These are phyloP conservation scores for Melinaea menophilus DNA, from an alignment of 2,888 invertebrate species.

Conservation along the genomic window DNA sequence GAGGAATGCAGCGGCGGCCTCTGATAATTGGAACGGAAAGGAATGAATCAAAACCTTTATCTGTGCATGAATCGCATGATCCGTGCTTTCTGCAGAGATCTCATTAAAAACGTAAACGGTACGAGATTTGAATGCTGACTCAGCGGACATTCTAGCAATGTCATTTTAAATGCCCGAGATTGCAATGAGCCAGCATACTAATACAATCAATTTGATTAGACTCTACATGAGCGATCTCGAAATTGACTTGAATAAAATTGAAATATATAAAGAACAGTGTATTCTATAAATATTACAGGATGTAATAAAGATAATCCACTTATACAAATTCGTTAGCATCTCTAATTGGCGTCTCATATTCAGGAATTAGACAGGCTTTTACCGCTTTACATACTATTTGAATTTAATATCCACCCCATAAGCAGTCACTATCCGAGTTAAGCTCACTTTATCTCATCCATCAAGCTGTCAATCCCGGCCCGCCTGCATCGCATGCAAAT, in stretches of 20 bases:
- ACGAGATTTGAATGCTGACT: constrained; percentile 34
- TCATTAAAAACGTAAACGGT: constrained; percentile 44
- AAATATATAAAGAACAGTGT: neutral
- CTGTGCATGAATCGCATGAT: constrained; percentile 42
- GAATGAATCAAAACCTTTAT: constrained; percentile 38
- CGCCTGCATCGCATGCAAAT: constrained; percentile 26
- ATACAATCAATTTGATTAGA: neutral
- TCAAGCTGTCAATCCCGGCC: constrained; percentile 34
- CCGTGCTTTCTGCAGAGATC: constrained; percentile 34
- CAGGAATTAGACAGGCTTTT: constrained; percentile 23
- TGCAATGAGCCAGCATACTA: constrained; percentile 9
- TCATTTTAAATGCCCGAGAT: constrained; percentile 11
- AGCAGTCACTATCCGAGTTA: constrained; percentile 27
- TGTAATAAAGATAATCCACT: constrained; percentile 6
- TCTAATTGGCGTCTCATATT: constrained; percentile 16
- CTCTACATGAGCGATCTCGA: too few species aligned
- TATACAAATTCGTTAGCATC: constrained; percentile 20
- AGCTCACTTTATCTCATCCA: constrained; percentile 32
- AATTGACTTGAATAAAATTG: neutral
- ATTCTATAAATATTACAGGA: neutral
- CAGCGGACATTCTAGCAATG: constrained; percentile 22
- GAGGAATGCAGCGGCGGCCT: constrained; percentile 16
- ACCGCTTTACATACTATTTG: constrained; percentile 28
- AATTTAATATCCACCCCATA: constrained; percentile 29
- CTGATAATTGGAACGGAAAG: constrained; percentile 32